Percentiles rank a stretch among this genome's conserved stretches.
Evolutionary conservation across 2,888 invertebrate species (phyloP).

Genomic region (Drosophila hamatofila): DNA sequence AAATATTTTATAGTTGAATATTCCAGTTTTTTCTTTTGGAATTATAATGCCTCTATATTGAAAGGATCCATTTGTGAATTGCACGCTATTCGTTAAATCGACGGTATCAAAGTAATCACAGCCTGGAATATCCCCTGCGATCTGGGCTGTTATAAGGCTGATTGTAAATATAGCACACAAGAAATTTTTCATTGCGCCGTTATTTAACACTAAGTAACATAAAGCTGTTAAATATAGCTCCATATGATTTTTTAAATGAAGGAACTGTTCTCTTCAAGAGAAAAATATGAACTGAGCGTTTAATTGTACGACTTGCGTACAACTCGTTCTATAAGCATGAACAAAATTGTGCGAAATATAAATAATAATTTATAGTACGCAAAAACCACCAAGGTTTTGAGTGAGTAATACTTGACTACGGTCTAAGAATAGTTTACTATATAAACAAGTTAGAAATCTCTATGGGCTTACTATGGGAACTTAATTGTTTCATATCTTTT

Average conservation of each 20-base stretch:
- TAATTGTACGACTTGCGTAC: background rate
- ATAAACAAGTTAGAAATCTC: no score
- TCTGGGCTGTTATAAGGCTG: background rate
- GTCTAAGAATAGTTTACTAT: background rate
- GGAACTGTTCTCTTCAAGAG: background rate
- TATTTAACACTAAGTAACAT: no score
- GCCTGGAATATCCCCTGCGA: background rate
- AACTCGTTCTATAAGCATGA: no score
- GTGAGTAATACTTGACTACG: background rate
- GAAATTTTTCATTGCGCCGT: background rate
- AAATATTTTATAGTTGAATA: slow-evolving; percentile 31
- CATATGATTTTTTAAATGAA: background rate
- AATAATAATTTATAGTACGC: background rate
- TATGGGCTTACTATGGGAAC: no score
- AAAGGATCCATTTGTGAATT: slow-evolving; percentile 56
- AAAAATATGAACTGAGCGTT: slow-evolving; percentile 5
- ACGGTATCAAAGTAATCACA: slow-evolving; percentile 59
- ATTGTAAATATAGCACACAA: background rate
- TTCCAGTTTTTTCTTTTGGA: slow-evolving; percentile 32
- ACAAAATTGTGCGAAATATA: background rate
- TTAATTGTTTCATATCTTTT: no score
- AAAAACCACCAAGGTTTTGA: background rate
- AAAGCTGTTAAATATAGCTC: no score
- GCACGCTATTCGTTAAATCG: slow-evolving; percentile 41
- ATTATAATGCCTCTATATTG: slow-evolving; percentile 56